Conservation (phyloP, 2,888 invertebrate genomes). For the Meandrusa payeni region DNA sequence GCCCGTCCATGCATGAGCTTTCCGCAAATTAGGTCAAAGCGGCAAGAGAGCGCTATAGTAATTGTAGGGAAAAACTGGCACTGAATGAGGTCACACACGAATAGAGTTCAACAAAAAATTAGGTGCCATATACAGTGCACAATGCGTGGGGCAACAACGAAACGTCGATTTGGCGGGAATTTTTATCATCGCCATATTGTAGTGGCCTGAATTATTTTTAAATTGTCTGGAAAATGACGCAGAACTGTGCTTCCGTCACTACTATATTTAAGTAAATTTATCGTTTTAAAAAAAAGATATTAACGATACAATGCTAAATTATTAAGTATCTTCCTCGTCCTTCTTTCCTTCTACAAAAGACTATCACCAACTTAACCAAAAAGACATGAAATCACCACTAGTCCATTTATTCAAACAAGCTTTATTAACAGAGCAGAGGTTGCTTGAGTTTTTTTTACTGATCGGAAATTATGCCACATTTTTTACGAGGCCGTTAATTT, state of each 20-base stretch:
- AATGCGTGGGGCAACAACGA: neutral
- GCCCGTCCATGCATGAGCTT: constrained; percentile 33
- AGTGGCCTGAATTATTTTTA: neutral
- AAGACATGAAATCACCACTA: too few species aligned
- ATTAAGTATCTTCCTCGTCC: too few species aligned
- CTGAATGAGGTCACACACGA: constrained; percentile 42
- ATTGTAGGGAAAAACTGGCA: constrained; percentile 40
- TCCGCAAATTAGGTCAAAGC: constrained; percentile 56
- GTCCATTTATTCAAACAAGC: too few species aligned
- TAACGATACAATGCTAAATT: too few species aligned
- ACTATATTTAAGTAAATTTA: too few species aligned
- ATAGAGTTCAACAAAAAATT: constrained; percentile 38
- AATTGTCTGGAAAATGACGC: neutral
- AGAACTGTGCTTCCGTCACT: too few species aligned
- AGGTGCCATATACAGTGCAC: constrained; percentile 22
- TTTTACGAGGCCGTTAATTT: neutral
- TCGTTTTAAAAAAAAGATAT: too few species aligned
- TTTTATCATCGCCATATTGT: constrained; percentile 8
- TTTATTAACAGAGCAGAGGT: too few species aligned
- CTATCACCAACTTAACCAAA: too few species aligned
- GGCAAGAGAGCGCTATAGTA: constrained; percentile 46
- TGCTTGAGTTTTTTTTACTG: neutral
- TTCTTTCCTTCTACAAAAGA: too few species aligned
- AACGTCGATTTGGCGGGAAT: neutral
- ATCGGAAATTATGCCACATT: too few species aligned